Conservation (phyloP, 2,797 vertebrate species). For the Acanthiza pusilla region DNA sequence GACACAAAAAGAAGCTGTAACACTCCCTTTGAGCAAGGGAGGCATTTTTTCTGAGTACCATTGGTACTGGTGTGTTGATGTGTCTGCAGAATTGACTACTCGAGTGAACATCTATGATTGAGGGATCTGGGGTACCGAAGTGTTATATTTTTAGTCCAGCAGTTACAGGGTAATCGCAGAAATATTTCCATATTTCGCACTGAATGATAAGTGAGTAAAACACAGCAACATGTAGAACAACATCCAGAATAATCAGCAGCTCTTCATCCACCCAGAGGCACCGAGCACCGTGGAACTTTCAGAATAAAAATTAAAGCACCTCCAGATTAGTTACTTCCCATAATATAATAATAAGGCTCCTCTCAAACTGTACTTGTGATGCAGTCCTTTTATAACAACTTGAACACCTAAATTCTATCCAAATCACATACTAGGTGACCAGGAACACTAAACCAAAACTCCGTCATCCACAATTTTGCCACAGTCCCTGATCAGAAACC, state of each 20-base stretch:
- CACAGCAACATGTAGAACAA: background rate
- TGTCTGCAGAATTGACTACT: background rate
- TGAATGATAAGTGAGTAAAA: background rate
- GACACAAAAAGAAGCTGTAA: background rate
- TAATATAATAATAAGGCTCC: background rate
- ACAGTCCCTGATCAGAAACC: background rate
- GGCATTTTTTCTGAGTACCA: background rate
- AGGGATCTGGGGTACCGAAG: background rate
- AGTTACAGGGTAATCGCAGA: background rate
- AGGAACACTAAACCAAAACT: background rate
- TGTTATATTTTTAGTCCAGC: background rate
- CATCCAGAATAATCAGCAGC: background rate
- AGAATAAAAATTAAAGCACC: background rate
- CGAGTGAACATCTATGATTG: background rate
- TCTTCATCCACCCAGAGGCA: background rate
- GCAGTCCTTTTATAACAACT: background rate
- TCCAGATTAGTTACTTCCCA: background rate
- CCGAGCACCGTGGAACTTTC: background rate
- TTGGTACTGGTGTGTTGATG: background rate
- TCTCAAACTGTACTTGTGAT: background rate
- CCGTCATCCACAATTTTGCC: background rate
- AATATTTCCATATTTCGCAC: background rate
- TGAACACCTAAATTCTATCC: background rate
- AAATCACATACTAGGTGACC: background rate
- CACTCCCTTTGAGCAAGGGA: background rate